Evolutionary conservation across 1,140 invertebrate species (phyloP).

Genomic region (Caenorhabditis inopinata): DNA sequence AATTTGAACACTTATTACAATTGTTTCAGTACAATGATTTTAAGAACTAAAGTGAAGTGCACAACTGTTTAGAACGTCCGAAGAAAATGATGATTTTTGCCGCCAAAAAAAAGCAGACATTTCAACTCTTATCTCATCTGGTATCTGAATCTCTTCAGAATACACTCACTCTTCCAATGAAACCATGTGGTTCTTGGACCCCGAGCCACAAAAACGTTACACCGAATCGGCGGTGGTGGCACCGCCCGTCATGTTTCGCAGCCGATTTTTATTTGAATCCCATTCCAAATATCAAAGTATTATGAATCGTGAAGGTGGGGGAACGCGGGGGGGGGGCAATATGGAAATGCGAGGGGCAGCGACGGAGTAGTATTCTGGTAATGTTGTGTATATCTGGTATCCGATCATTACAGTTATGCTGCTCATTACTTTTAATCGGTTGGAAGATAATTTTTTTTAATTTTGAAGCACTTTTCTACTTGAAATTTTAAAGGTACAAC

Average conservation of each 20-base stretch:
- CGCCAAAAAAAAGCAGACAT: background rate
- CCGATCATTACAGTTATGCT: no score
- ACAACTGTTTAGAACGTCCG: background rate
- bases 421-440: no score
- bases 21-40: background rate
- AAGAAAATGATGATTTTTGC: background rate
- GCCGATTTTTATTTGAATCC: constrained; percentile 7
- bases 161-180: background rate
- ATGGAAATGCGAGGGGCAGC: no score
- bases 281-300: constrained; percentile 25
- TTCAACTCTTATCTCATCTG: background rate
- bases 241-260: background rate
- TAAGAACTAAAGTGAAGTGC: no score
- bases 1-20: no score
- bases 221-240: background rate
- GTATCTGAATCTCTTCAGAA: background rate
- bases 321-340: background rate
- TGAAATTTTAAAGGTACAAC: background rate
- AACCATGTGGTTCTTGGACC: constrained; percentile 23
- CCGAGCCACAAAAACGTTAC: constrained; percentile 1
- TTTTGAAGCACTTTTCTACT: no score
- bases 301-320: constrained; percentile 25
- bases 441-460: no score
- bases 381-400: no score
- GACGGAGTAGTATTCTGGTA: no score